A percentile compares a stretch with the other conserved stretches of the same genome.
These are phyloP conservation scores for Hemibagrus guttatus DNA, from an alignment of 2,797 vertebrate species.

Conservation along the genomic window DNA sequence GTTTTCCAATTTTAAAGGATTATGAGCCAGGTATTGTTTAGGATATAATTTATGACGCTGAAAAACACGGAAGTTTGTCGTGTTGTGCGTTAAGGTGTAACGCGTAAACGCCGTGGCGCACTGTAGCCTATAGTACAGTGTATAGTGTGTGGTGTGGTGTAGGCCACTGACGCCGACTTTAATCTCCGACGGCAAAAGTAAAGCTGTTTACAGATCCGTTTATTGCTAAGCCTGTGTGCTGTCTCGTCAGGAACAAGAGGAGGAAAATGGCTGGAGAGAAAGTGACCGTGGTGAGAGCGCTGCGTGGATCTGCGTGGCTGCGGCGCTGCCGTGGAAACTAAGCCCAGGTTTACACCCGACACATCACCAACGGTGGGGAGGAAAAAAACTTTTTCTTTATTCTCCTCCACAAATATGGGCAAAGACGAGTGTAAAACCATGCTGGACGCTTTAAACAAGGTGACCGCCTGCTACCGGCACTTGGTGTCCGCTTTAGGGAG, in stretches of 20 bases:
- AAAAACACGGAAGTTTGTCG: not conserved
- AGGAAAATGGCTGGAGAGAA: slow-evolving; percentile 73
- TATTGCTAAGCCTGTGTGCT: slow-evolving; percentile 70
- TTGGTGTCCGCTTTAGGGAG: slow-evolving; percentile 91
- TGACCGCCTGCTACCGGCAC: slow-evolving; percentile 93
- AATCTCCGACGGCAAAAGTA: slow-evolving; percentile 65
- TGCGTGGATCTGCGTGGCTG: slow-evolving; percentile 67
- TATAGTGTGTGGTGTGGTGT: not conserved
- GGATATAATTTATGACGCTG: not conserved
- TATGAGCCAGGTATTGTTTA: not conserved
- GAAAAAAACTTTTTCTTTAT: not conserved
- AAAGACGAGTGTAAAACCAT: slow-evolving; percentile 94
- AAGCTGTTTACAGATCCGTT: slow-evolving; percentile 74
- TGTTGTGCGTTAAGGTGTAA: not conserved
- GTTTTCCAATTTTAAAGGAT: not conserved
- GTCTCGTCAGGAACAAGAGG: slow-evolving; percentile 46
- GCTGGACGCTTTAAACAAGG: slow-evolving; percentile 92
- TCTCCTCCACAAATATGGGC: slow-evolving; percentile 74
- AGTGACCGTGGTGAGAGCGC: slow-evolving; percentile 62
- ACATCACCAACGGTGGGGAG: not conserved
- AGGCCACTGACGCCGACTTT: slow-evolving; percentile 55
- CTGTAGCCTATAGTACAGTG: not conserved
- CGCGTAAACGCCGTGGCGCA: slow-evolving; percentile 1
- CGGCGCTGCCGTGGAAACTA: slow-evolving; percentile 58
- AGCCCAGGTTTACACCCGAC: slow-evolving; percentile 47